Base-by-base conservation (phyloP, 2,113 vertebrate species). In the Malurus alboscapulatus region DNA sequence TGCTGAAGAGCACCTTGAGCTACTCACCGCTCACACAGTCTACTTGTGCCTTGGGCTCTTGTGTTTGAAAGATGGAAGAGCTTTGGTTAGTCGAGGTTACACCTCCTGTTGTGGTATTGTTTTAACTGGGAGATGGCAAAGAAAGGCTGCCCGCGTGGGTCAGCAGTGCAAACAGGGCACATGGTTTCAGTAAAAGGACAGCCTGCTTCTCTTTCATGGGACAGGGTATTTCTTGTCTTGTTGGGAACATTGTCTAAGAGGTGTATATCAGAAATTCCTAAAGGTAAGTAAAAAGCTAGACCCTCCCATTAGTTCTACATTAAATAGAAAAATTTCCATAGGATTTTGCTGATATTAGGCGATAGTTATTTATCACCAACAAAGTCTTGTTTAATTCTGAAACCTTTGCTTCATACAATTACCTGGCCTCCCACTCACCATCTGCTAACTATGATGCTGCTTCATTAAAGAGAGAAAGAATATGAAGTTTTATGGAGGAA, bases 11-110 rank as follows among this genome's bases (percentile, higher is more conserved):
- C 20, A 6, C 30, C 42, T 21, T 50, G 29, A 45, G 30, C 59
- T 29, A 2, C 27, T 68, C 17, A 9, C 38, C 32, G 58, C 51
- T 0, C 16, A 17, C 21, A 25, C 10, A 14, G 47, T 15, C 47
- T 53, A 1, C 20, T 12, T 10, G 38, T 30, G 47, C 29, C 19
- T 4, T 59, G 29, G 9, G 1, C 32, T 15, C 2, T 10, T 5
- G 21, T 47, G 45, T 42, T 32, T 12, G 20, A 32, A 16, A 63
- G 36, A 15, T 47, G 9, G 29, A 27, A 65, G 16, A 68, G 18
- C 29, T 78, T 40, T 58, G 51, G 2, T 40, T 9, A 44, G 10
- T 7, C 59, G 45, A 34, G 54, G 2, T 65, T 59, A 25, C 59
- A 58, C n/a, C 7, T 72, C 48, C 51, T 65, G 15, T 32, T 55